Percentiles rank a stretch among this genome's conserved stretches.
These are phyloP conservation scores for Noctua pronuba DNA, from an alignment of 2,888 invertebrate species.

Conservation along the genomic window DNA sequence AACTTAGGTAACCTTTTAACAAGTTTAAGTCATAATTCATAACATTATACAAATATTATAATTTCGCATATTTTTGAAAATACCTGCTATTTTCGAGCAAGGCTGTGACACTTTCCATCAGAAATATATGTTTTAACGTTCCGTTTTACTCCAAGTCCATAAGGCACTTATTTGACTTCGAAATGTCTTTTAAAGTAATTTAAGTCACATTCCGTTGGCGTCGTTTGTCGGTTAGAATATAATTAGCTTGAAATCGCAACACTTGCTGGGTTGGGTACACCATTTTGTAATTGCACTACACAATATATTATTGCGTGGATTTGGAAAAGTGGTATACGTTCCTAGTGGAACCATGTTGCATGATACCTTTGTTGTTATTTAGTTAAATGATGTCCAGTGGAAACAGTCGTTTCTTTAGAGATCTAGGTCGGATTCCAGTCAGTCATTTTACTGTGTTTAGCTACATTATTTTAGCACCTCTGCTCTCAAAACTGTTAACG, in stretches of 20 bases:
- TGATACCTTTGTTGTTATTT: not conserved
- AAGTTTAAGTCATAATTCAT: not conserved
- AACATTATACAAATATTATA: not conserved
- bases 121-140: constrained; percentile 27
- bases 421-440: not conserved
- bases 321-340: constrained; percentile 5
- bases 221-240: constrained; percentile 41
- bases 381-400: not conserved
- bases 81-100: constrained; percentile 22
- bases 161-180: constrained; percentile 37
- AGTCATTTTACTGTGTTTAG: not conserved
- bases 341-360: constrained; percentile 19
- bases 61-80: constrained; percentile 23
- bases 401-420: not conserved
- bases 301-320: constrained; percentile 49
- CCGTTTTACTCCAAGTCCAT: constrained; percentile 23
- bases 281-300: constrained; percentile 57
- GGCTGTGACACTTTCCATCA: constrained; percentile 21
- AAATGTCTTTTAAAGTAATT: constrained; percentile 50
- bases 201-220: constrained; percentile 50
- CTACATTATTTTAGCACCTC: not conserved
- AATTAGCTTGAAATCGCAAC: constrained; percentile 57
- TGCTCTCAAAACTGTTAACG: not conserved
- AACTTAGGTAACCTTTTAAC: not conserved
- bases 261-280: constrained; percentile 27